Evolutionary conservation across 92 coral and sea anemone genomes (phyloP), one percentile per base, ranked within the genome.

Genomic region (Siderastrea radians): DNA sequence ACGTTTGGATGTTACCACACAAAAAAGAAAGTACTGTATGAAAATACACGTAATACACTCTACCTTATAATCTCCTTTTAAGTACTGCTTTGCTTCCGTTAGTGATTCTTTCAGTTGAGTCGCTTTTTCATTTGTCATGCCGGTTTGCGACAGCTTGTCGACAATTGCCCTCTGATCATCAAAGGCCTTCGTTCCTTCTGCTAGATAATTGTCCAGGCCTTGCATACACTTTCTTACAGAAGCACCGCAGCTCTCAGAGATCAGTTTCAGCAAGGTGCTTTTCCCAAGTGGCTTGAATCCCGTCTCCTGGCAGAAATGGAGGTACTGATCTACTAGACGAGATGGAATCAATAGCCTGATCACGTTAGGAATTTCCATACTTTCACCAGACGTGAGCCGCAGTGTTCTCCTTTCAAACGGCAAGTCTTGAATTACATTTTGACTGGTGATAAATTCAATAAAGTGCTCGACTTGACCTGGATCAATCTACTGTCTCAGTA

Each of bases 241-340:
- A 38, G 91, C 87, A 59, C 74, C 52, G 47, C 91, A 88, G 74
- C 87, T 81, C 77, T 88, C 91, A 26, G 91, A 72, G 50, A 88
- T 51, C 55, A 88, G 62, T 46, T 88, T 88, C 49, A 88, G 65
- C 71, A 81, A n/a, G n/a, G n/a, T n/a, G n/a, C n/a, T n/a, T n/a
- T n/a, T n/a, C n/a, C n/a, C n/a, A n/a, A n/a, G n/a, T n/a, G n/a
- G n/a, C n/a, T n/a, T n/a, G n/a, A n/a, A n/a, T n/a, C n/a, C n/a
- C 17, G 79, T 80, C 54, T 87, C 91, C 15, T 49, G 49, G 80
- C 91, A 70, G 26, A 44, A 87, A 60, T 74, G 78, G 69, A 44
- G 78, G 72, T 87, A 87, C 57, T 87, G 91, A 60, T 74, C 83
- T 44, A 75, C 74, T 44, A 84, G 83, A 75, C 84, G 89, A 45